Base-by-base conservation (phyloP, 2,888 invertebrate species). In the Chrysopilus asiliformis region DNA sequence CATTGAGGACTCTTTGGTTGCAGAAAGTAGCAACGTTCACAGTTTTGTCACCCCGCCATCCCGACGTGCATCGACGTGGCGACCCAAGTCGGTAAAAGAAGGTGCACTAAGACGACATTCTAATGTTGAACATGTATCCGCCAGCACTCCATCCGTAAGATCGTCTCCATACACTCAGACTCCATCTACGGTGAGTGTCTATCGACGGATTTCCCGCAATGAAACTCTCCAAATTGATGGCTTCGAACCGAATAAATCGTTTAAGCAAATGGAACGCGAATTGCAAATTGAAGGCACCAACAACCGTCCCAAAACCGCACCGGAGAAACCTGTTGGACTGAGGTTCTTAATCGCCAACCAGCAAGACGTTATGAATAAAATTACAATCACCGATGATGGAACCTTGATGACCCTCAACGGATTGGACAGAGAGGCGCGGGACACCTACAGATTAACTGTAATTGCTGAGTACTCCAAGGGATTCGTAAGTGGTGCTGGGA, bases 291-390 rank as follows among this genome's bases (percentile, higher is more conserved):
- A 26, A 26, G 22, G 22, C 7, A 8, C 22, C 15, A 2, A 15
- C 7, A 24, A 34, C 3, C 52, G 58, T 1, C 44, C 57, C 6
- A 50, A 48, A 0, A 22, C 22, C 10, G 22, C 22, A 6, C 15
- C 9, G 10, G 60, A 58, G 7, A 48, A 51, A 7, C 57, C 53
- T 29, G 51, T 59, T 33, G 73, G 71, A 45, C 65, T 81, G 27
- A 70, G 74, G 44, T 86, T 82, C 47, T 70, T 82, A 15, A 80
- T 86, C 43, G 85, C 84, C 24, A 85, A 85, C 60, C 82, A 83
- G 51, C 78, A 81, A 49, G 86, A 87, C 55, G 76, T 84, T 4
- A 71, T 76, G 13, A 82, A 84, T 50, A 74, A 76, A 51, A 83
- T 87, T 45, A 74, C 77, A 19, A 79, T 87, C 22, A 79, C 80